Evolutionary conservation across 2,113 vertebrate species (phyloP), one percentile per base, ranked within the genome.

Genomic region (Synchiropus splendidus): DNA sequence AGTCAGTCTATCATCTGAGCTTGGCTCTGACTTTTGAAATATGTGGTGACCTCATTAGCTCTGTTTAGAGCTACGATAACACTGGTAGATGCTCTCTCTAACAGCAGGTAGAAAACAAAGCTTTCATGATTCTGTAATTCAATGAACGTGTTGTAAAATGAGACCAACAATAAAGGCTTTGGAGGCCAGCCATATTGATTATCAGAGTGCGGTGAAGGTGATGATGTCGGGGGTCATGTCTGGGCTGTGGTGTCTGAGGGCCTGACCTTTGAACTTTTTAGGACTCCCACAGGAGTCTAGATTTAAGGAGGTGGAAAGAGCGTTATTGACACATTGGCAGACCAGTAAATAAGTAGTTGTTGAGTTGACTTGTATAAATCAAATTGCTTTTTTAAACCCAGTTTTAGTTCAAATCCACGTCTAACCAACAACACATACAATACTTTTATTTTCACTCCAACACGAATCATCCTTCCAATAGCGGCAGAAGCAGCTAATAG

Each of bases 201-300:
- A 68, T 57, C 33, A 63, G n/a, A n/a, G n/a, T 63, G 60, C 45
- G 48, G 37, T 42, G 9, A 49, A 37, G 58, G 49, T 53, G 14
- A 46, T n/a, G 34, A 48, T 32, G 58, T 70, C 54, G 48, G 37
- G 18, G 61, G 56, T 61, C 2, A 2, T 62, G 57, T 62, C 63
- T 77, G 48, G 60, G 42, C 47, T 66, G 51, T 31, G 40, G 50
- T 45, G 64, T 64, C 66, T 79, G 54, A 48, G 45, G 47, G 13
- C 40, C 6, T 46, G 45, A 74, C 57, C 61, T 57, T 42, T 55
- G 52, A 54, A 51, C 39, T 56, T 36, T 50, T 12, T 10, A 5
- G 10, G 21, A 48, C 6, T 55, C 54, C 42, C 58, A 35, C 1
- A 18, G 47, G 51, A 53, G 38, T 53, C 21, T 46, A n/a, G 27